phyloP scores from a whole-genome alignment of 2,113 vertebrate species.

The Grantiella picta region DNA sequence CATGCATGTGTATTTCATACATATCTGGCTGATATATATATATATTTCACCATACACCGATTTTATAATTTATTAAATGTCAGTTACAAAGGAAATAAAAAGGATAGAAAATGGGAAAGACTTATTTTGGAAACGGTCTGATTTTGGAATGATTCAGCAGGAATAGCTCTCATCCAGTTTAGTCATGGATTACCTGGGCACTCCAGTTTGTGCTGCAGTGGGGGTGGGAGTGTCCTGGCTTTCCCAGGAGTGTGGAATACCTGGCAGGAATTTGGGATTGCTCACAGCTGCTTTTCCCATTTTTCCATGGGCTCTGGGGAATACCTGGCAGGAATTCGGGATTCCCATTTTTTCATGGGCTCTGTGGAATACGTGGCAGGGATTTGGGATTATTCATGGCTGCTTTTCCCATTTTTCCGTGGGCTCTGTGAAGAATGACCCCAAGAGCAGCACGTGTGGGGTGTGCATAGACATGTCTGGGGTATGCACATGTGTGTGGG shows the following conservation, averaged over 20 bases:
- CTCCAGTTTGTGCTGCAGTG: no score
- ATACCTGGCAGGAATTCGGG: no score
- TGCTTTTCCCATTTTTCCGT: no score
- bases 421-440: no score
- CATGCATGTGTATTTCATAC: constrained; percentile 75
- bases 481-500: no score
- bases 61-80: constrained; percentile 76
- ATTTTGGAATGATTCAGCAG: constrained; percentile 51
- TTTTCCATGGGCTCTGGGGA: accelerated
- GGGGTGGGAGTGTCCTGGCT: neutral
- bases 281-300: neutral
- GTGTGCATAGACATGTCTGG: neutral
- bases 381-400: no score
- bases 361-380: neutral
- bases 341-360: no score
- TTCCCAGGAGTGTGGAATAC: neutral
- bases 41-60: constrained; percentile 69
- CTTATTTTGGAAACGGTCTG: constrained; percentile 67
- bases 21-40: constrained; percentile 69
- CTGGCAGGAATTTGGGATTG: neutral
- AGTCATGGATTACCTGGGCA: neutral
- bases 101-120: constrained; percentile 66
- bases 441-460: no score
- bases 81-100: constrained; percentile 59
- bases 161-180: constrained; percentile 5